phyloP scores from a whole-genome alignment of 2,888 invertebrate genomes.

The Andrena praecox region DNA sequence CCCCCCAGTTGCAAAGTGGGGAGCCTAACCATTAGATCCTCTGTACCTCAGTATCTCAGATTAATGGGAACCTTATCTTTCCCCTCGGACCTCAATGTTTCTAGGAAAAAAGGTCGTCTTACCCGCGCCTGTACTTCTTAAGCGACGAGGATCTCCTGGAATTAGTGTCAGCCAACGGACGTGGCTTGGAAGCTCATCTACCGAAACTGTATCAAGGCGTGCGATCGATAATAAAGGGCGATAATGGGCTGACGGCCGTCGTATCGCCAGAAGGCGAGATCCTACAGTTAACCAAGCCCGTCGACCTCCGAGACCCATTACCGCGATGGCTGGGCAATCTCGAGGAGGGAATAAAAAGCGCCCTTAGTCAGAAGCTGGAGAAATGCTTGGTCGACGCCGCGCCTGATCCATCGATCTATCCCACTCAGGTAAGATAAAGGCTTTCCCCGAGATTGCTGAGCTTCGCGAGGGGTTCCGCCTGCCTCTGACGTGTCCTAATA shows the following conservation, averaged over 20 bases:
- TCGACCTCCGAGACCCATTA: slow-evolving; percentile 79
- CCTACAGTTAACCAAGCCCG: slow-evolving; percentile 85
- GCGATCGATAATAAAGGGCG: slow-evolving; percentile 90
- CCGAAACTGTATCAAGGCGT: slow-evolving; percentile 98
- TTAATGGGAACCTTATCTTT: not conserved
- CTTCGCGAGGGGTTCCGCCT: not conserved
- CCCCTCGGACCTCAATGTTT: not conserved
- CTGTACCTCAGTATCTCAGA: too few relatives aligned
- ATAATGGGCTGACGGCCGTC: slow-evolving; percentile 86
- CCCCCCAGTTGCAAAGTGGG: too few relatives aligned
- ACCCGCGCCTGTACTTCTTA: slow-evolving; percentile 98
- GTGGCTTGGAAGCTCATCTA: slow-evolving; percentile 93
- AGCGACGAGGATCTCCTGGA: slow-evolving; percentile 99
- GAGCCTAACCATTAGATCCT: too few relatives aligned
- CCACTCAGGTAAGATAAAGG: slow-evolving; percentile 76
- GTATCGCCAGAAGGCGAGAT: slow-evolving; percentile 88
- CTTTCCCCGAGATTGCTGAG: not conserved
- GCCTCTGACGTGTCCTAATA: not conserved
- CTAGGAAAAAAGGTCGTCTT: slow-evolving; percentile 96
- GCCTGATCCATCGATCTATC: slow-evolving; percentile 79
- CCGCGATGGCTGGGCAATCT: slow-evolving; percentile 92
- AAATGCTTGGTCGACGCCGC: slow-evolving; percentile 78
- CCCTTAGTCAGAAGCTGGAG: slow-evolving; percentile 78
- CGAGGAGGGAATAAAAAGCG: slow-evolving; percentile 92
- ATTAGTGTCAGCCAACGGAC: slow-evolving; percentile 88